These are phyloP conservation scores for Colaptes auratus DNA, from an alignment of 2,113 vertebrate genomes.

Conservation along the genomic window DNA sequence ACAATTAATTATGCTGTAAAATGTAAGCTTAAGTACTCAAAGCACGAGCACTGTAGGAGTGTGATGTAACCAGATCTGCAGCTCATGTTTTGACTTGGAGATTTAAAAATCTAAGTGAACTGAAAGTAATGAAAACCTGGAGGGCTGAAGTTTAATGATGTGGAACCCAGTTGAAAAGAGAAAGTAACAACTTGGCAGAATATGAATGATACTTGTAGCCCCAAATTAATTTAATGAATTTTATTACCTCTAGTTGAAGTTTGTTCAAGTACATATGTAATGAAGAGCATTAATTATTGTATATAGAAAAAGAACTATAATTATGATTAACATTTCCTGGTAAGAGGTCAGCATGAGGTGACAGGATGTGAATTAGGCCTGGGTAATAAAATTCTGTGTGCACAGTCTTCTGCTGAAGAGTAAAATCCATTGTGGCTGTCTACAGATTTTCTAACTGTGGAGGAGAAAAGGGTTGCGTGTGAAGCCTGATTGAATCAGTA, in stretches of 20 bases:
- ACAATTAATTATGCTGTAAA: constrained; percentile 6
- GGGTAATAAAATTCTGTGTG: neutral
- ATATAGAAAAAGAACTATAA: neutral
- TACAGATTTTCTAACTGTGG: neutral
- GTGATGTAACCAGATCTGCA: constrained; percentile 1
- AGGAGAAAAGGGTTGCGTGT: neutral
- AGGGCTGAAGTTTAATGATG: neutral
- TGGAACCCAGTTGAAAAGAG: neutral
- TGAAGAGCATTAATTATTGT: neutral
- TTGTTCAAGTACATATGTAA: neutral
- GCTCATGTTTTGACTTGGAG: neutral
- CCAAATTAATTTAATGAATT: neutral
- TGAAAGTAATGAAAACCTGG: neutral
- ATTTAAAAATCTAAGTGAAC: constrained; percentile 10
- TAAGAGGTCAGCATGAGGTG: neutral
- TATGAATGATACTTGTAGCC: neutral
- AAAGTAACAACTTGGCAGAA: neutral
- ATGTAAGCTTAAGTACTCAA: neutral
- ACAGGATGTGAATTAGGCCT: neutral
- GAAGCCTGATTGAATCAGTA: neutral
- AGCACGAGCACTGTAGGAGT: neutral
- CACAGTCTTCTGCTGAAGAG: neutral
- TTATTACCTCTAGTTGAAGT: neutral
- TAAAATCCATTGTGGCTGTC: neutral
- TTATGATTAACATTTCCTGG: neutral